phyloP scores from a whole-genome alignment of 2,888 invertebrate genomes.

The Scaeva pyrastri region DNA sequence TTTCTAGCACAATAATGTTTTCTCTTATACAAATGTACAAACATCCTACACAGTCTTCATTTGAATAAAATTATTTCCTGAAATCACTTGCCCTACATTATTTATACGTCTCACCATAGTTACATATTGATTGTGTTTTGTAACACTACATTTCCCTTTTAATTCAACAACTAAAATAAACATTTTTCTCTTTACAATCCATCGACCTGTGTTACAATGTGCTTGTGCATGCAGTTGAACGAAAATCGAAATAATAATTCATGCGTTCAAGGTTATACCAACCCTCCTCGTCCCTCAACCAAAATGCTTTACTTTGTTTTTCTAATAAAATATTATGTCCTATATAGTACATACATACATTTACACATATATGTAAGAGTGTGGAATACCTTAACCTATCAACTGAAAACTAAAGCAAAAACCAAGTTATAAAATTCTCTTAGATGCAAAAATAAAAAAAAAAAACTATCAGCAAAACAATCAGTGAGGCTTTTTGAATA shows the following conservation, averaged over 20 bases:
- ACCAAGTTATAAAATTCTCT: conserved; percentile 1
- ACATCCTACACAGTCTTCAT: conserved; percentile 4
- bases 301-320: conserved; percentile 37
- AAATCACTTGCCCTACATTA: conserved; percentile 20
- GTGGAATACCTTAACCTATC: not conserved
- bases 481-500: conserved; percentile 20
- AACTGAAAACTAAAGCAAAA: conserved; percentile 20
- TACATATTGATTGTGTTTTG: conserved; percentile 8
- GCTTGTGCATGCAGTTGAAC: conserved; percentile 22
- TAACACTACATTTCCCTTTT: not conserved
- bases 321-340: conserved; percentile 44
- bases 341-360: no score
- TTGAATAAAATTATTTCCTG: conserved; percentile 18
- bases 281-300: not conserved
- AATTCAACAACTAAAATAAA: conserved; percentile 2
- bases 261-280: conserved; percentile 66
- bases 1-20: not conserved
- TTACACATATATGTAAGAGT: no score
- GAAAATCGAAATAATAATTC: conserved; percentile 66
- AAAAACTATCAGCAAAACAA: conserved; percentile 7
- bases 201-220: conserved; percentile 26
- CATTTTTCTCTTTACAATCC: not conserved
- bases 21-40: no score
- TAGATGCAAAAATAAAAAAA: conserved; percentile 2
- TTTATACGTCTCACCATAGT: conserved; percentile 1